phyloP scores from a whole-genome alignment of 2,888 invertebrate genomes.

The Andrena camellia region DNA sequence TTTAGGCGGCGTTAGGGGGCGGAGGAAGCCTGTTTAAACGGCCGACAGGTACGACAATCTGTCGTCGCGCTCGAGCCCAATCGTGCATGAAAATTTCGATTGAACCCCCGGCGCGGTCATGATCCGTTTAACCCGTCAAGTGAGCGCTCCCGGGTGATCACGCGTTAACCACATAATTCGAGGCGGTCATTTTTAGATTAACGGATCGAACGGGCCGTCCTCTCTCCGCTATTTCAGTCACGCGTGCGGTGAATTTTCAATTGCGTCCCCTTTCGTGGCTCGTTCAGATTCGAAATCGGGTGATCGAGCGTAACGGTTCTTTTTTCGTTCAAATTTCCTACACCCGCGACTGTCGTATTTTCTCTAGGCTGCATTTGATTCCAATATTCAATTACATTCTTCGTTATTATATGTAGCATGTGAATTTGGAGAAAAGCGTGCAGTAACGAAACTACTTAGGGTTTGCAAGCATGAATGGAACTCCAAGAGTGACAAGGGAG shows the following conservation, averaged over 20 bases:
- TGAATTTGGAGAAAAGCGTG: background rate
- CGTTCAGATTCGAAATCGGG: slow-evolving; percentile 4
- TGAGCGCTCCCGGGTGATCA: slow-evolving; percentile 47
- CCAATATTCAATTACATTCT: background rate
- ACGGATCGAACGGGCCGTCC: slow-evolving; percentile 10
- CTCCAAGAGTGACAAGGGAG: slow-evolving; percentile 1
- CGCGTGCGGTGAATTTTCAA: slow-evolving; percentile 5
- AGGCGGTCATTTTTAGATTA: slow-evolving; percentile 48
- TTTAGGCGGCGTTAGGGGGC: background rate
- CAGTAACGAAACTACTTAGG: too few species aligned
- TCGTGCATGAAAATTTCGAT: slow-evolving; percentile 65
- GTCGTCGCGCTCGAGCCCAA: slow-evolving; percentile 48
- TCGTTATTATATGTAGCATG: background rate
- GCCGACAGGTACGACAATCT: slow-evolving; percentile 59
- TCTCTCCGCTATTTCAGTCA: slow-evolving; percentile 7
- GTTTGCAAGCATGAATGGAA: background rate
- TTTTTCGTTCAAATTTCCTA: background rate
- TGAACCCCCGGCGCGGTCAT: slow-evolving; percentile 45
- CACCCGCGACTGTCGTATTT: background rate
- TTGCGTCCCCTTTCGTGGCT: background rate
- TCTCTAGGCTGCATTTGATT: background rate
- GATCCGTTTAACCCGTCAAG: slow-evolving; percentile 62
- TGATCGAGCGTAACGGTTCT: background rate
- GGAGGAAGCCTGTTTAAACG: slow-evolving; percentile 54
- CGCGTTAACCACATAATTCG: slow-evolving; percentile 57